Evolutionary conservation across 2,888 invertebrate species (phyloP).

Genomic region (Peribatodes rhomboidaria): DNA sequence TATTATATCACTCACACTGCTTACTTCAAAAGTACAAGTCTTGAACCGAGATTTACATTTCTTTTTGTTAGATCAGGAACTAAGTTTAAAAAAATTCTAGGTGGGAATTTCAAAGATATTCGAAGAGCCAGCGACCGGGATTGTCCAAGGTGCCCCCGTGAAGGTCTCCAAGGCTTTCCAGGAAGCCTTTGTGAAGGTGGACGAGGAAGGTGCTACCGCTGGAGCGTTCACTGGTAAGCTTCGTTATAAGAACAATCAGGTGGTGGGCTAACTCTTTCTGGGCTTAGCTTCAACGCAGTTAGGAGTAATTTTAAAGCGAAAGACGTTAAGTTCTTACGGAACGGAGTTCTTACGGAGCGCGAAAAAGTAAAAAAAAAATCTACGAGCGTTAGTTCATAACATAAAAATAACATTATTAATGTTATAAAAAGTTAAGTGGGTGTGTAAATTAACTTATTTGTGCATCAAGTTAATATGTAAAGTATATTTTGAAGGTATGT

Average conservation of each 20-base stretch:
- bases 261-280: slow-evolving; percentile 7
- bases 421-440: not conserved
- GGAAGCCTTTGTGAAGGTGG: slow-evolving; percentile 92
- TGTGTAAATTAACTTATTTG: not conserved
- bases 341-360: not conserved
- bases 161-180: slow-evolving; percentile 89
- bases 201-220: slow-evolving; percentile 94
- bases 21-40: too few species aligned
- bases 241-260: not conserved
- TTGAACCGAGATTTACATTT: not conserved
- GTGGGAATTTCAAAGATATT: slow-evolving; percentile 63
- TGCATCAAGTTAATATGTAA: not conserved
- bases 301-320: not conserved
- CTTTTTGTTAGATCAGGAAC: too few species aligned
- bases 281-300: slow-evolving; percentile 12
- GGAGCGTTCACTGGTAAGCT: slow-evolving; percentile 89
- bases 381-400: not conserved
- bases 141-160: slow-evolving; percentile 54
- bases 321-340: not conserved
- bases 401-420: not conserved
- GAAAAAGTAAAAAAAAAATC: not conserved
- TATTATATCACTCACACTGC: too few species aligned
- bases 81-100: slow-evolving; percentile 41
- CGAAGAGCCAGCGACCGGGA: slow-evolving; percentile 53
- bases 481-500: not conserved